phyloP scores from a whole-genome alignment of 1,140 invertebrate species.

The Phymastichus coffea region DNA sequence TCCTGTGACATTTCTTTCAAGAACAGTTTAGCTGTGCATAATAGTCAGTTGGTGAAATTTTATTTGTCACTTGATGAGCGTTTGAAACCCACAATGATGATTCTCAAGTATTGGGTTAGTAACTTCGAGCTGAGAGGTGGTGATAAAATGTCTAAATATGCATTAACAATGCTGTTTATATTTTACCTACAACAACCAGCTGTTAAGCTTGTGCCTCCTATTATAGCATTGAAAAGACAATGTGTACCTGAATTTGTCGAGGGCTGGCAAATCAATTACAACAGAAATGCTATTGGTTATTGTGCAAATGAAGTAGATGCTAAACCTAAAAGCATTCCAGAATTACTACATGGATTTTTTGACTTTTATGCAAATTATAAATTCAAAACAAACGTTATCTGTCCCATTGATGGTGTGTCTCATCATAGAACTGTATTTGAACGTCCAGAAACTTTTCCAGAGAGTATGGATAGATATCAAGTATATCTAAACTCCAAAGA shows the following conservation, averaged over 20 bases:
- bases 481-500: slow-evolving; percentile 37
- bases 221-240: slow-evolving; percentile 46
- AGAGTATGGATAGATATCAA: slow-evolving; percentile 54
- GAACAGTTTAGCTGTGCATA: slow-evolving; percentile 63
- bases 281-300: slow-evolving; percentile 28
- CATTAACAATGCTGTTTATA: slow-evolving; percentile 61
- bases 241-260: slow-evolving; percentile 39
- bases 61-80: slow-evolving; percentile 60
- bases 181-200: slow-evolving; percentile 65
- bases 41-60: slow-evolving; percentile 63
- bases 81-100: slow-evolving; percentile 61
- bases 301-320: slow-evolving; percentile 14
- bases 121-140: slow-evolving; percentile 57
- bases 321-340: slow-evolving; percentile 42
- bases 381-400: slow-evolving; percentile 57
- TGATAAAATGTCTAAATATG: slow-evolving; percentile 62
- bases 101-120: slow-evolving; percentile 70
- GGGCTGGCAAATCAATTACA: slow-evolving; percentile 58
- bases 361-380: slow-evolving; percentile 59
- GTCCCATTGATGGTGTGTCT: slow-evolving; percentile 56
- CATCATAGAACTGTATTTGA: slow-evolving; percentile 52
- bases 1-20: slow-evolving; percentile 72
- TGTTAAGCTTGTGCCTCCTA: slow-evolving; percentile 50
- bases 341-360: slow-evolving; percentile 63
- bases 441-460: slow-evolving; percentile 44